Conservation (phyloP, 2,888 invertebrate species). For the Mimas tiliae region DNA sequence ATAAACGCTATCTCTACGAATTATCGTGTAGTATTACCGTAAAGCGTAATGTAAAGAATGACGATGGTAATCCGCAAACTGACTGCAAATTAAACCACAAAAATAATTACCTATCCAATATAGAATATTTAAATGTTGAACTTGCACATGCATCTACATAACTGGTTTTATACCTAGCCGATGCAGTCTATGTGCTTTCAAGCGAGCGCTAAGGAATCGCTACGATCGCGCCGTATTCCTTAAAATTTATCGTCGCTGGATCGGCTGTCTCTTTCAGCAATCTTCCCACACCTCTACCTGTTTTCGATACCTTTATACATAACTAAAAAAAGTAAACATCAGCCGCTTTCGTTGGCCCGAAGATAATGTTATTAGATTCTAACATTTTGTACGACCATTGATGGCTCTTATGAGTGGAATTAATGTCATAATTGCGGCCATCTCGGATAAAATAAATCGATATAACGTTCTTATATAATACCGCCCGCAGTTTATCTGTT, state of each 20-base stretch:
- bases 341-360: constrained; percentile 65
- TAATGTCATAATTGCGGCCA: constrained; percentile 82
- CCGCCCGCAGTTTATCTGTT: constrained; percentile 74
- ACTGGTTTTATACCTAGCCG: constrained; percentile 58
- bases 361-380: constrained; percentile 76
- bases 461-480: constrained; percentile 76
- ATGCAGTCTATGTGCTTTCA: constrained; percentile 32
- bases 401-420: constrained; percentile 77
- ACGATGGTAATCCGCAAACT: constrained; percentile 58
- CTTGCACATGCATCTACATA: constrained; percentile 53
- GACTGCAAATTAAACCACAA: constrained; percentile 74
- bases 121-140: constrained; percentile 58
- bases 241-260: constrained; percentile 65
- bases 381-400: constrained; percentile 73
- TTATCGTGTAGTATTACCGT: constrained; percentile 46
- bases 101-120: constrained; percentile 71
- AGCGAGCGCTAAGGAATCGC: constrained; percentile 32
- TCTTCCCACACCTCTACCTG: constrained; percentile 73
- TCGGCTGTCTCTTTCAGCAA: constrained; percentile 63
- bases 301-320: constrained; percentile 55
- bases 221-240: constrained; percentile 26
- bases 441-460: constrained; percentile 81
- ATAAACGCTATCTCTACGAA: constrained; percentile 43
- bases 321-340: constrained; percentile 49
- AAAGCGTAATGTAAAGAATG: constrained; percentile 51